Conservation (phyloP, 2,888 invertebrate genomes). For the Leptopilina myrica region DNA sequence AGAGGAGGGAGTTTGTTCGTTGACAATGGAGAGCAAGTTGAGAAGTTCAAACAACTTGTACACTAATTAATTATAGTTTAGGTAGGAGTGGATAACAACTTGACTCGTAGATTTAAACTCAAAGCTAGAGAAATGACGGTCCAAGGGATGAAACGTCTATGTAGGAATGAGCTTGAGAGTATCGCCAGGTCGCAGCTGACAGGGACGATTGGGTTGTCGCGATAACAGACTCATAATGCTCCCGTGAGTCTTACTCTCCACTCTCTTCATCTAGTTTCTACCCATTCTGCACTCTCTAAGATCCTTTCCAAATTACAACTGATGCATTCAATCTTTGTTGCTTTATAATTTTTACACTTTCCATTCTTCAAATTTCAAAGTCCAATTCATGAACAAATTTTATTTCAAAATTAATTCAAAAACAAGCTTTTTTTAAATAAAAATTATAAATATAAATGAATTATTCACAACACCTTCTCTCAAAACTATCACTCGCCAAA, state of each 20-base stretch:
- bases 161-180: constrained; percentile 48
- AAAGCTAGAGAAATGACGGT: constrained; percentile 36
- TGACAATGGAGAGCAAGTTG: not conserved
- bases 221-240: constrained; percentile 63
- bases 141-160: constrained; percentile 34
- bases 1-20: not conserved
- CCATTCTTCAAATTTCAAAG: too few species aligned
- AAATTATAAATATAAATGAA: too few species aligned
- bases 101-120: constrained; percentile 46
- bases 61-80: constrained; percentile 54
- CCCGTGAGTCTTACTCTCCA: constrained; percentile 42
- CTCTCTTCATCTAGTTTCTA: constrained; percentile 17
- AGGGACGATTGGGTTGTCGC: constrained; percentile 57
- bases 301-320: constrained; percentile 14
- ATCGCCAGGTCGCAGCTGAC: constrained; percentile 57
- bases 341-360: too few species aligned
- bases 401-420: too few species aligned
- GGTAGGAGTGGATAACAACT: constrained; percentile 59
- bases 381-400: too few species aligned
- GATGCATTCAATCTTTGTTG: constrained; percentile 25
- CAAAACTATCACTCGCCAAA: too few species aligned
- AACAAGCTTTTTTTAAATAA: too few species aligned
- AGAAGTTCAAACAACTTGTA: constrained; percentile 7
- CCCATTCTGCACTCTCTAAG: not conserved
- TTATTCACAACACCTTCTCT: too few species aligned